phyloP scores from a whole-genome alignment of 2,888 invertebrate species.

The Parnassius mnemosyne region DNA sequence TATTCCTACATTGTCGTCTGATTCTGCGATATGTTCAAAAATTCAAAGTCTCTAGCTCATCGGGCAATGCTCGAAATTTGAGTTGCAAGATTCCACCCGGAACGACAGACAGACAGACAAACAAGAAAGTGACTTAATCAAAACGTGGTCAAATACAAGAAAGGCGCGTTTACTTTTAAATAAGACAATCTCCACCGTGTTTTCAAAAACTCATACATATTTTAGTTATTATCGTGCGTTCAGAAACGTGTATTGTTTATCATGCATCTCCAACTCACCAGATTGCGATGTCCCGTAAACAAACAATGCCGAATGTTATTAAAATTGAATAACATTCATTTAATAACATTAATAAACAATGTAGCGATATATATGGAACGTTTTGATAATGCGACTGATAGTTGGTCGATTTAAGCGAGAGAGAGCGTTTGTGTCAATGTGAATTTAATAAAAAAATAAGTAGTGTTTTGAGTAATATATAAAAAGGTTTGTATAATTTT shows the following conservation, averaged over 20 bases:
- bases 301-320: slow-evolving; percentile 13
- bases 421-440: background rate
- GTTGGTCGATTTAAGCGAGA: slow-evolving; percentile 2
- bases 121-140: too few relatives aligned
- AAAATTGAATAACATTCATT: slow-evolving; percentile 11
- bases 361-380: slow-evolving; percentile 14
- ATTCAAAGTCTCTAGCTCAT: too few relatives aligned
- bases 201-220: background rate
- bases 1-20: too few relatives aligned
- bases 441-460: background rate
- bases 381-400: slow-evolving; percentile 17
- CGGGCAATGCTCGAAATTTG: too few relatives aligned
- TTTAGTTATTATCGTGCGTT: slow-evolving; percentile 8
- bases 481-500: slow-evolving; percentile 2
- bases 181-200: too few relatives aligned
- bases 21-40: too few relatives aligned
- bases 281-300: slow-evolving; percentile 21
- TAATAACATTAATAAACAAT: too few relatives aligned
- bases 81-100: too few relatives aligned
- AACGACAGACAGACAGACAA: too few relatives aligned
- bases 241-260: slow-evolving; percentile 19
- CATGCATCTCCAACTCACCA: slow-evolving; percentile 10
- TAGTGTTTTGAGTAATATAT: background rate
- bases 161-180: too few relatives aligned
- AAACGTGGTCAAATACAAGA: too few relatives aligned